Evolutionary conservation across 2,888 invertebrate genomes (phyloP).

Genomic region (Torymus aiolomorphi): DNA sequence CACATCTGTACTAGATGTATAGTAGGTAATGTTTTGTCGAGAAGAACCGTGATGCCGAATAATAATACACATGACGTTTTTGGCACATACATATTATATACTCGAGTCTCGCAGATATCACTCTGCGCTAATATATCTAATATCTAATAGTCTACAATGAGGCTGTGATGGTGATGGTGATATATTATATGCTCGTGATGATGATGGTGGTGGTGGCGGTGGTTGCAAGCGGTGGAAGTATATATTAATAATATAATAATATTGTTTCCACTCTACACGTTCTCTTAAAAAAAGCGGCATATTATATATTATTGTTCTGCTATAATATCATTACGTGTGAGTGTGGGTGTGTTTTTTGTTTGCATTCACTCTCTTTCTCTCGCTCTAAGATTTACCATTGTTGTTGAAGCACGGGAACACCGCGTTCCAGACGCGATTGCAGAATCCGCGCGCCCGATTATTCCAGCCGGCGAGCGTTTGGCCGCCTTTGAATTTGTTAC

Average conservation of each 20-base stretch:
- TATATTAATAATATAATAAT: too few species aligned
- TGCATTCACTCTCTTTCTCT: not conserved
- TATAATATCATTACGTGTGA: too few species aligned
- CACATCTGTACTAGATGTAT: too few species aligned
- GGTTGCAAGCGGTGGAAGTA: not conserved
- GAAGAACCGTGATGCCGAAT: not conserved
- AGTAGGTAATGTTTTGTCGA: too few species aligned
- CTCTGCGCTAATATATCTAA: not conserved
- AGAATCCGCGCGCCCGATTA: slow-evolving; percentile 74
- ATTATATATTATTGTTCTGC: too few species aligned
- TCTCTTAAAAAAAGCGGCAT: not conserved
- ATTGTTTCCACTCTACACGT: slow-evolving; percentile 16
- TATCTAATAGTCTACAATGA: slow-evolving; percentile 5
- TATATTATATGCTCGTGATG: not conserved
- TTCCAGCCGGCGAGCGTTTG: slow-evolving; percentile 73
- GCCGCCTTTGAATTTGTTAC: slow-evolving; percentile 71
- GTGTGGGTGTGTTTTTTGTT: too few species aligned
- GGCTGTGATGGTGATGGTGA: slow-evolving; percentile 10
- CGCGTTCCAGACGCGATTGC: slow-evolving; percentile 74
- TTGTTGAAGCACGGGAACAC: slow-evolving; percentile 74
- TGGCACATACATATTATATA: not conserved
- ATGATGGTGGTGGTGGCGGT: slow-evolving; percentile 9
- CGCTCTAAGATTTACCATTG: slow-evolving; percentile 72
- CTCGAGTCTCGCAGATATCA: not conserved
- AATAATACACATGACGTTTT: too few species aligned